A percentile compares a stretch with the other conserved stretches of the same genome.
These are phyloP conservation scores for Euura saliciscinereae DNA, from an alignment of 1,140 invertebrate species.

Conservation along the genomic window DNA sequence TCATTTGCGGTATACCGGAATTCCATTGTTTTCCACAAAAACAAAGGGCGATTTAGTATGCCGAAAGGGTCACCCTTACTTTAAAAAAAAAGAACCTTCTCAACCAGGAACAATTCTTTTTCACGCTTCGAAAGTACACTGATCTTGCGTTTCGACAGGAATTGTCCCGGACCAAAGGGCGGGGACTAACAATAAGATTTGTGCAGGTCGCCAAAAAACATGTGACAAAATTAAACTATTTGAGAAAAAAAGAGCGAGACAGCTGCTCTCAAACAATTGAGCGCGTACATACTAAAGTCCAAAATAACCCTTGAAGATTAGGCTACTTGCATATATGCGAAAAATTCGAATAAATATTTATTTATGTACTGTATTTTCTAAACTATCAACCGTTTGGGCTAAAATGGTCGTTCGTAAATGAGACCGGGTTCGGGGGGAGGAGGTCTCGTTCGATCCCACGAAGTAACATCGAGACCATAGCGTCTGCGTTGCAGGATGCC, in stretches of 20 bases:
- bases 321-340: no score
- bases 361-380: no score
- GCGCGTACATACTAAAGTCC: no score
- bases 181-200: background rate
- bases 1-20: conserved; percentile 1
- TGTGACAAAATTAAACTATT: no score
- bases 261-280: no score
- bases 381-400: no score
- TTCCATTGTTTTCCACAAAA: background rate
- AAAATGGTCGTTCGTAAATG: background rate
- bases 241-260: no score
- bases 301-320: no score
- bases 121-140: background rate
- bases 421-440: background rate
- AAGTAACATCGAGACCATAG: conserved; percentile 20
- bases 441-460: conserved; percentile 16
- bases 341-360: no score
- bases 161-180: background rate
- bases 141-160: background rate
- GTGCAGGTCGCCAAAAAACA: no score
- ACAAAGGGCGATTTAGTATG: background rate
- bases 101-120: background rate
- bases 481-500: conserved; percentile 8
- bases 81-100: background rate
- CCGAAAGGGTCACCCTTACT: background rate